phyloP scores from a whole-genome alignment of 1,140 invertebrate genomes.

The Anoplolepis gracilipes region DNA sequence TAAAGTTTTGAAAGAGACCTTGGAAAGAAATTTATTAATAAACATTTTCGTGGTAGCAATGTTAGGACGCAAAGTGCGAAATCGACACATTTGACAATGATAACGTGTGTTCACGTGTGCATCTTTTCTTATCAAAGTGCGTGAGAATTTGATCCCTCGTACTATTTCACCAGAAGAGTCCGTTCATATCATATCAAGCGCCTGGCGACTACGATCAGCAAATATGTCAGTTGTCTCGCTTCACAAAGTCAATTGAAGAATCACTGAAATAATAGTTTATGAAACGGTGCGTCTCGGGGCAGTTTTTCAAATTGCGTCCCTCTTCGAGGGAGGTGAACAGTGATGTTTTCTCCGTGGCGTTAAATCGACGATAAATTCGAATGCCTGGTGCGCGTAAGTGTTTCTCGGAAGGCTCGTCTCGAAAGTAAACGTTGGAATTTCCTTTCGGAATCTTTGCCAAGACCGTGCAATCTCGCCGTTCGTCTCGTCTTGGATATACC shows the following conservation, averaged over 20 bases:
- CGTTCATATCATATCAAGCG: not conserved
- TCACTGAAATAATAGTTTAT: not conserved
- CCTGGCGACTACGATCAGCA: not conserved
- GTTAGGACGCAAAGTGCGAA: slow-evolving; percentile 48
- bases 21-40: not conserved
- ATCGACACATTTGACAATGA: slow-evolving; percentile 64
- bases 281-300: not conserved
- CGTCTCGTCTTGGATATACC: slow-evolving; percentile 60
- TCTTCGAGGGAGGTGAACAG: not conserved
- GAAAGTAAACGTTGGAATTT: slow-evolving; percentile 69
- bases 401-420: slow-evolving; percentile 31
- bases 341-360: slow-evolving; percentile 19
- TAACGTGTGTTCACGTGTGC: slow-evolving; percentile 60
- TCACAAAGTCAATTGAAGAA: not conserved
- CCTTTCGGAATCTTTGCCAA: slow-evolving; percentile 58
- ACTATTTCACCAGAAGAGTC: slow-evolving; percentile 46
- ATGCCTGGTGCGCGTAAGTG: slow-evolving; percentile 39
- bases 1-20: not conserved
- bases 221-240: slow-evolving; percentile 27
- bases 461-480: slow-evolving; percentile 41
- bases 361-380: slow-evolving; percentile 16
- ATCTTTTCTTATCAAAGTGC: slow-evolving; percentile 62
- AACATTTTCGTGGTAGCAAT: slow-evolving; percentile 54
- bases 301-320: not conserved
- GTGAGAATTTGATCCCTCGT: slow-evolving; percentile 64